A percentile compares a stretch with the other conserved stretches of the same genome.
Conservation (phyloP, 1,140 invertebrate species). For the Anagrus nilaparvatae region DNA sequence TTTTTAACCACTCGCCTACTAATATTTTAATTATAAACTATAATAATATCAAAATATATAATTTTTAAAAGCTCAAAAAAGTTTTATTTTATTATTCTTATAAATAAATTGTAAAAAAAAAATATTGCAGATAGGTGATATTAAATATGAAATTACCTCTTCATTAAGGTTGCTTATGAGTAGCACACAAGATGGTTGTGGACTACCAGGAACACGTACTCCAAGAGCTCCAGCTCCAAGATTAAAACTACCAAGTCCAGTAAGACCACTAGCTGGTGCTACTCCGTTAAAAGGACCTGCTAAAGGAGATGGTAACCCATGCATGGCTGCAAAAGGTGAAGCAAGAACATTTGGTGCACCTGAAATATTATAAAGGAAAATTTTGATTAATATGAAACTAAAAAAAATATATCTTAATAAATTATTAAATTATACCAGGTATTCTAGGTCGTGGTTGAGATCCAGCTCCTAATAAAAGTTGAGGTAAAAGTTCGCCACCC, state of each 20-base stretch:
- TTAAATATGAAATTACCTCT: conserved; percentile 82
- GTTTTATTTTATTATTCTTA: no score
- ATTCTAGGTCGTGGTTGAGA: conserved; percentile 46
- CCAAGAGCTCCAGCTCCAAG: conserved; percentile 50
- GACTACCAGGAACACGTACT: conserved; percentile 48
- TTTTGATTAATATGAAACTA: no score
- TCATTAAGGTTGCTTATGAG: conserved; percentile 86
- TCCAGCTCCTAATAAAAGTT: conserved; percentile 57
- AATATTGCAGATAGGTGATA: no score
- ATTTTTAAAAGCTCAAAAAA: no score
- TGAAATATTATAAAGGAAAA: no score
- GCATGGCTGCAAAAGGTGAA: conserved; percentile 69
- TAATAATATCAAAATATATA: no score
- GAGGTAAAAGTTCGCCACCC: conserved; percentile 51
- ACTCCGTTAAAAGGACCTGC: conserved; percentile 57
- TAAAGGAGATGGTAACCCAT: conserved; percentile 57
- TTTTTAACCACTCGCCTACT: no score
- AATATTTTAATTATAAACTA: no score
- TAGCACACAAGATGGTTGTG: conserved; percentile 67
- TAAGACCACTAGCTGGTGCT: conserved; percentile 57
- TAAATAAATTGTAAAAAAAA: no score
- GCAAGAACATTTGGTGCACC: conserved; percentile 71
- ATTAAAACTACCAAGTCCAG: conserved; percentile 62
- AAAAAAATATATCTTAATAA: neutral
- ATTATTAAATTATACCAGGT: conserved; percentile 31